A percentile compares a stretch with the other conserved stretches of the same genome.
phyloP scores from a whole-genome alignment of 2,888 invertebrate species.

The Electrophaes corylata region DNA sequence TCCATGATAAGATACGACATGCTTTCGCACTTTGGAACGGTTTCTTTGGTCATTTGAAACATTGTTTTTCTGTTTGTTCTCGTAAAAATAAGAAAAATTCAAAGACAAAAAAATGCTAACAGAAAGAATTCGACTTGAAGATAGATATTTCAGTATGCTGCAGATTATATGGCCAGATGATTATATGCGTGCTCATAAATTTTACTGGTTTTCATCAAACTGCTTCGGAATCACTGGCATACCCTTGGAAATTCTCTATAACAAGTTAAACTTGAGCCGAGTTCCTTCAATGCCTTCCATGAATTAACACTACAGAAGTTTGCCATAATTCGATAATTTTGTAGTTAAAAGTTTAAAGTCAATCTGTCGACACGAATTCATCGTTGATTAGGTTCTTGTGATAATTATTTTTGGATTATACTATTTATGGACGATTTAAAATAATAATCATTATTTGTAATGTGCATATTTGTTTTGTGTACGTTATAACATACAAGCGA shows the following conservation, averaged over 20 bases:
- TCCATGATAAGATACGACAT: not conserved
- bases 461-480: no score
- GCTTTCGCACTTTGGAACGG: not conserved
- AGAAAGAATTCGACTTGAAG: not conserved
- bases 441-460: no score
- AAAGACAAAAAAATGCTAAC: not conserved
- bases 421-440: not conserved
- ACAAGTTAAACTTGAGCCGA: constrained; percentile 4
- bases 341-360: constrained; percentile 16
- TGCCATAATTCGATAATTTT: not conserved
- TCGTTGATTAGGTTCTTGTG: not conserved
- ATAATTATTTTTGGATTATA: not conserved
- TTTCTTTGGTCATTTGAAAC: not conserved
- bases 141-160: not conserved
- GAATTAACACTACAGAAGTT: not conserved
- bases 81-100: no score
- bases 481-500: no score
- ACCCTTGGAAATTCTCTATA: constrained; percentile 15
- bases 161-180: constrained; percentile 6
- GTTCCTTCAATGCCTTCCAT: constrained; percentile 2
- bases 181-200: constrained; percentile 8
- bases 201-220: constrained; percentile 16
- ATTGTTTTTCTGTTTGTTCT: not conserved
- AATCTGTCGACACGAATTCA: constrained; percentile 7
- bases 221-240: constrained; percentile 6